Conservation (phyloP, 1,140 invertebrate genomes). For the Patella vulgata region DNA sequence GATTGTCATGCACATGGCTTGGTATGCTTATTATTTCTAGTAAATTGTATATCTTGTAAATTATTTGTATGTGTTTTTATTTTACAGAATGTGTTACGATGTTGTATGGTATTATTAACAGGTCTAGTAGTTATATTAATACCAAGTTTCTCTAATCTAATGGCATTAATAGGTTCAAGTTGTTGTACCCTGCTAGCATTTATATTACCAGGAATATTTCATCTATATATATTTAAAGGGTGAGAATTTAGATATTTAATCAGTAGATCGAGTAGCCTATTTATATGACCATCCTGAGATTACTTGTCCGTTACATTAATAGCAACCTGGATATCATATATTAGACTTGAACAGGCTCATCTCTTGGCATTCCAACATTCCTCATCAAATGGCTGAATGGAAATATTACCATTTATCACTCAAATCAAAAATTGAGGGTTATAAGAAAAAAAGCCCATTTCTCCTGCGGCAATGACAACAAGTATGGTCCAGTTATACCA, state of each 20-base stretch:
- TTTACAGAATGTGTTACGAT: slow-evolving; percentile 64
- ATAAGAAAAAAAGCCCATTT: too few species aligned
- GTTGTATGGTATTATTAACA: slow-evolving; percentile 62
- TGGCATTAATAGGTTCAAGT: slow-evolving; percentile 69
- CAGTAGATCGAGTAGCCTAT: too few species aligned
- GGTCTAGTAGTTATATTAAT: slow-evolving; percentile 67
- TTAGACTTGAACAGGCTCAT: neutral
- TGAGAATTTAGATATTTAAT: slow-evolving; percentile 36
- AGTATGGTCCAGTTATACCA: too few species aligned
- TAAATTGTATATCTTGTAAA: too few species aligned
- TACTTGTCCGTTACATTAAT: neutral
- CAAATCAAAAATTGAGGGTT: too few species aligned
- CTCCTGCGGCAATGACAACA: too few species aligned
- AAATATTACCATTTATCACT: neutral
- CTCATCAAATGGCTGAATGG: neutral
- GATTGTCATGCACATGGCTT: too few species aligned
- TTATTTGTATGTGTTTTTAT: too few species aligned
- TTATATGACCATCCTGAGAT: neutral
- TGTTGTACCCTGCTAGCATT: slow-evolving; percentile 69
- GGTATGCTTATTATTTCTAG: too few species aligned
- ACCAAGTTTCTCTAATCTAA: slow-evolving; percentile 69
- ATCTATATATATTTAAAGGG: slow-evolving; percentile 65
- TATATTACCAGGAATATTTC: slow-evolving; percentile 67
- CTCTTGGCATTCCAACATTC: neutral
- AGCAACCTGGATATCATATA: neutral